These are phyloP conservation scores for Oligia latruncula DNA, from an alignment of 2,888 invertebrate species.

Conservation along the genomic window DNA sequence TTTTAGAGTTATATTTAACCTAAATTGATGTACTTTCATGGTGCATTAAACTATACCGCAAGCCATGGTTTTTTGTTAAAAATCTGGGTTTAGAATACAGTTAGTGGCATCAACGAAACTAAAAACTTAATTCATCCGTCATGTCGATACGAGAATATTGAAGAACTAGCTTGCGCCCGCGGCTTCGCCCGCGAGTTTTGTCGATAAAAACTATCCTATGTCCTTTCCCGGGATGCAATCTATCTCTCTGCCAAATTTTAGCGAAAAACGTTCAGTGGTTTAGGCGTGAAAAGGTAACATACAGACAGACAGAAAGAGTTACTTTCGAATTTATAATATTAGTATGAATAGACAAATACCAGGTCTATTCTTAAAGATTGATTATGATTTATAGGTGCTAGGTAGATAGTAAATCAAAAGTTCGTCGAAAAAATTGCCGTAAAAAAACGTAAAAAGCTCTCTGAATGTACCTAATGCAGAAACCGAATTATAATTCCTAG, in stretches of 20 bases:
- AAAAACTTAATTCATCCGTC: background rate
- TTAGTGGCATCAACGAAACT: background rate
- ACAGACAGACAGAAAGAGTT: too few species aligned
- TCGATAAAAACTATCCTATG: too few species aligned
- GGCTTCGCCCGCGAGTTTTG: too few species aligned
- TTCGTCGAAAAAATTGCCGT: background rate
- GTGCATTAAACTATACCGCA: conserved; percentile 28
- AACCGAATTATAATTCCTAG: background rate
- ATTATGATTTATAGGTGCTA: background rate
- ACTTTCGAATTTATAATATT: too few species aligned
- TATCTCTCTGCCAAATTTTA: too few species aligned
- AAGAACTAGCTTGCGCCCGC: too few species aligned
- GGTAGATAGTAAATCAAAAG: background rate
- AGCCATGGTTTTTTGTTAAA: conserved; percentile 22
- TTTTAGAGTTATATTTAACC: conserved; percentile 4
- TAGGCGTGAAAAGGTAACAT: too few species aligned
- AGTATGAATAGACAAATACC: too few species aligned
- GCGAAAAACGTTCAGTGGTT: too few species aligned
- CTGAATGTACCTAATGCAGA: background rate
- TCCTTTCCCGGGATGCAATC: too few species aligned
- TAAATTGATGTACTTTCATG: conserved; percentile 26
- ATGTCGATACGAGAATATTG: background rate
- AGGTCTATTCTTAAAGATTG: background rate
- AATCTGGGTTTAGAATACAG: background rate
- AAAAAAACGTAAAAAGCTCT: background rate